Evolutionary conservation across 2,797 vertebrate genomes (phyloP), one percentile per base, ranked within the genome.

Genomic region (Mormyrops boulengeri): DNA sequence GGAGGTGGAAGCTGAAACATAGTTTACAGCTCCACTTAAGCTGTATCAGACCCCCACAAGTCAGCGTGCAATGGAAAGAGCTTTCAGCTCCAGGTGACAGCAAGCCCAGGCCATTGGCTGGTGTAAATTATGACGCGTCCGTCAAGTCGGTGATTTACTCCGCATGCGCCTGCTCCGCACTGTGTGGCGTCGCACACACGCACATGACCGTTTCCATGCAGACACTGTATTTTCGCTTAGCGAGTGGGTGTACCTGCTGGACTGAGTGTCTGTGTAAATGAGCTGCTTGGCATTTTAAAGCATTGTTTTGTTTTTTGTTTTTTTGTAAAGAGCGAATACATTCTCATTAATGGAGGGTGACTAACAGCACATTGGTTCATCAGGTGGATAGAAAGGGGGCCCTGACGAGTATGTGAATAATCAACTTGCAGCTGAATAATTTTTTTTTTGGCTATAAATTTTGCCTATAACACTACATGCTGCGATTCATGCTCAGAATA

Each of bases 261-360:
- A 60, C 53, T 41, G 52, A 57, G 30, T 41, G 34, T 60, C 53
- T 41, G 34, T 57, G 30, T 53, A 87, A 87, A 87, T 87, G 86
- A 87, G 86, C 86, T 60, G 52, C 53, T 87, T 34, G 52, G 53
- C 30, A 60, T 57, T 87, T 87, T 87, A 57, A 52, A 87, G 52
- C 30, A 6, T 55, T 55, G 19, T 85, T 14, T 55, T 55, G 19
- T 85, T 85, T 85, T 49, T 50, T 82, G 19, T 17, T 47, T 85
- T 87, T 60, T 41, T 87, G 30, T 55, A 87, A 47, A 62, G 34
- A 38, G 30, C 5, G 5, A 87, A 41, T n/a, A n/a, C 52, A 41
- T 87, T 87, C 19, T 87, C 52, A 87, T 87, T 87, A 87, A 87
- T 57, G 34, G 17, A 44, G 86, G 30, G 53, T 87, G 52, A 17